Base-by-base conservation (phyloP, 1,140 invertebrate genomes). In the Solenopsis fugax region DNA sequence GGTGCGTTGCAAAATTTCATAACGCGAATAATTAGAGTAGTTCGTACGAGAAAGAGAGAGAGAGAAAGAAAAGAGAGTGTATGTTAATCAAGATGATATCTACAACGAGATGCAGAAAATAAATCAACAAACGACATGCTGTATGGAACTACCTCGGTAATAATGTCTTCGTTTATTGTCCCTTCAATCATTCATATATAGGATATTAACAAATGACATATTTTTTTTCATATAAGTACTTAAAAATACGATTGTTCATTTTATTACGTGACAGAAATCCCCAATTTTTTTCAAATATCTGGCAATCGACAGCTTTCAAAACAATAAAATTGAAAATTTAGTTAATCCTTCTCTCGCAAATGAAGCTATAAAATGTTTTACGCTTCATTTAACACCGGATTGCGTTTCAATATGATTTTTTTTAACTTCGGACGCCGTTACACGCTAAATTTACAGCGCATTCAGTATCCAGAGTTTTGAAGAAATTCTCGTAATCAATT, bases 91-190 rank as follows among this genome's bases (percentile, higher is more conserved):
- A 91, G 73, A 85, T 86, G 86, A 86, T 87, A 88, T 84, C 85
- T 89, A 87, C 76, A 77, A 89, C 67, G 88, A 75, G 52, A 90
- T 85, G 71, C 34, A 81, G 62, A 90, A 85, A 92, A 92, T 91
- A 92, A 91, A 92, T 21, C 54, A 73, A 84, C 67, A 84, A 84
- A 82, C 87, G 87, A 87, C 45, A 86, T 72, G 77, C 90, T 92
- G 84, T 87, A 91, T 91, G 84, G 84, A 91, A 91, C 37, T 87
- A 87, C 54, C 71, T 87, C 67, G 80, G 76, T 86, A 86, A 86
- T 86, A 24, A n/a, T 37, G 52, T 62, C 77, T 69, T 71, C 16
- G 45, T 72, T 78, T 65, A 86, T 86, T 58, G 56, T 21, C 75
- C 73, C 71, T 86, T 87, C 34, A 50, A 64, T 62, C 58, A 10